Conservation (phyloP, 2,888 invertebrate genomes). For the Tenthredo scrophulariae region DNA sequence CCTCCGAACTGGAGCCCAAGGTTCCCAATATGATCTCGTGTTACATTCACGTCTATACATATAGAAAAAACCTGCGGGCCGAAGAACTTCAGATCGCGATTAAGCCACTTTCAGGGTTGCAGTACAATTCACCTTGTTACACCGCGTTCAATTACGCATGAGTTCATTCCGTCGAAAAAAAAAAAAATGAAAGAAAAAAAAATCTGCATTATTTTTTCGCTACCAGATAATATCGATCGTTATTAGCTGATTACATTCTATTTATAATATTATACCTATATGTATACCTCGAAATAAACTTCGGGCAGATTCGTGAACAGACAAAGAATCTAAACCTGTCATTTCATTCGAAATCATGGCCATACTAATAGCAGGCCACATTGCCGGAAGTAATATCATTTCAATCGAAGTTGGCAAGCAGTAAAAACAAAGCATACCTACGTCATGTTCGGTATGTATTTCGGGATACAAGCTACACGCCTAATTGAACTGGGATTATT, state of each 20-base stretch:
- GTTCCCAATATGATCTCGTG: background rate
- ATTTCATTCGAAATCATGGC: background rate
- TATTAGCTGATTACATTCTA: background rate
- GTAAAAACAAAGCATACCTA: background rate
- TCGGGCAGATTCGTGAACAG: background rate
- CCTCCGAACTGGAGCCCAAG: background rate
- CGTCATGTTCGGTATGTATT: conserved; percentile 17
- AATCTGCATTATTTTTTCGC: background rate
- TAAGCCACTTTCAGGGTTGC: conserved; percentile 1
- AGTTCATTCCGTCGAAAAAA: background rate
- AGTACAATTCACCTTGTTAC: background rate
- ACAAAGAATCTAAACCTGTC: background rate
- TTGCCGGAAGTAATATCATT: conserved; percentile 25
- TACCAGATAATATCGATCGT: background rate
- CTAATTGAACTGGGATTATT: background rate
- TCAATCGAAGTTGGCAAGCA: background rate
- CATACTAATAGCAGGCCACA: conserved; percentile 8
- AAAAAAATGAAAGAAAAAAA: background rate
- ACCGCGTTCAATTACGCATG: background rate
- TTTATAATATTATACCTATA: background rate
- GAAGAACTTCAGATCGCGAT: conserved; percentile 2
- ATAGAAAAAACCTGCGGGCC: conserved; percentile 10
- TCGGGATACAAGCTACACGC: conserved; percentile 1
- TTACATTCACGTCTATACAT: background rate
- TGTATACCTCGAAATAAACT: background rate